A percentile compares a stretch with the other conserved stretches of the same genome.
Conservation (phyloP, 1,140 invertebrate species). For the Zophobas morio region DNA sequence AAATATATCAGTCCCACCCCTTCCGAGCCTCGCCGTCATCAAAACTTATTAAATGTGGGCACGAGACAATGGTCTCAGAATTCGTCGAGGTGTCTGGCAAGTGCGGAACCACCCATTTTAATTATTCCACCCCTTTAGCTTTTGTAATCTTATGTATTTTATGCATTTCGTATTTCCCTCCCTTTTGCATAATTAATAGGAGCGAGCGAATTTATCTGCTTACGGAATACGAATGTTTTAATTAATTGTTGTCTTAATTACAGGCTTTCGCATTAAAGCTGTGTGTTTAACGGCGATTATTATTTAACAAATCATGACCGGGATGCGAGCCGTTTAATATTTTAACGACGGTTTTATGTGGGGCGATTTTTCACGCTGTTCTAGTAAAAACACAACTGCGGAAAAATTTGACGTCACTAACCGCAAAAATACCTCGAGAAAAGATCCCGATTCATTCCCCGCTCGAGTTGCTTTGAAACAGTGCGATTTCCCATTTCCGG, state of each 20-base stretch:
- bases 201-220: slow-evolving; percentile 38
- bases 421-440: too few relatives aligned
- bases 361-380: too few relatives aligned
- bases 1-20: slow-evolving; percentile 10
- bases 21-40: neutral
- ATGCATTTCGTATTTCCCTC: slow-evolving; percentile 24
- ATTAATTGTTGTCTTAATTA: slow-evolving; percentile 44
- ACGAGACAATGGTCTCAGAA: slow-evolving; percentile 23
- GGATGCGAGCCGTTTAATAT: slow-evolving; percentile 21
- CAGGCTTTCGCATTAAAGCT: slow-evolving; percentile 12
- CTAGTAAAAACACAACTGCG: too few relatives aligned
- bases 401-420: too few relatives aligned
- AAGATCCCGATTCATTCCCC: slow-evolving; percentile 1
- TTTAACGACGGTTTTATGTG: slow-evolving; percentile 19
- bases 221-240: slow-evolving; percentile 46
- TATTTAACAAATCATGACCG: slow-evolving; percentile 15
- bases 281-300: slow-evolving; percentile 16
- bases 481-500: slow-evolving; percentile 28
- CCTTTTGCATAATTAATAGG: slow-evolving; percentile 38
- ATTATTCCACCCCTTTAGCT: slow-evolving; percentile 33
- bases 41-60: slow-evolving; percentile 9
- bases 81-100: slow-evolving; percentile 31
- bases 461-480: slow-evolving; percentile 5
- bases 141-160: slow-evolving; percentile 45
- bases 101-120: slow-evolving; percentile 36